Evolutionary conservation across 53 echinoderm and acorn worm genomes (phyloP).

Genomic region (Henricia sp.): DNA sequence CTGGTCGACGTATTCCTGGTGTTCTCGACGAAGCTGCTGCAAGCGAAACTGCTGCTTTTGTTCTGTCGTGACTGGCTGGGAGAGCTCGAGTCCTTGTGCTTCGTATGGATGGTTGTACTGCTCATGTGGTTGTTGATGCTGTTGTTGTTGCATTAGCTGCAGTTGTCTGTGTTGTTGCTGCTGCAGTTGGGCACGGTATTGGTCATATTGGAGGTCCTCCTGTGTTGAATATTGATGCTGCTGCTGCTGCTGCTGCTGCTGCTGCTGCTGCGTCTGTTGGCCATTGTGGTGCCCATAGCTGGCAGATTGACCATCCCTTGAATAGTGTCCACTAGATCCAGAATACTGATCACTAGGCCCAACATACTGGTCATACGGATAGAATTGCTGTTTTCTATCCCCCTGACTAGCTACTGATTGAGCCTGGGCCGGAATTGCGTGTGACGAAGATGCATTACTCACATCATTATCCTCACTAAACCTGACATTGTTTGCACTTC

Average conservation of each 20-base stretch:
- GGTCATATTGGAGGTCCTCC: not conserved
- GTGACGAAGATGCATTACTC: conserved; percentile 6
- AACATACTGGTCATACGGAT: conserved; percentile 20
- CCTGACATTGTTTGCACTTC: conserved; percentile 32
- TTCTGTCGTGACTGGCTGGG: not conserved
- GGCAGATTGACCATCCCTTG: not conserved
- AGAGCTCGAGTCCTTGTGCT: not conserved
- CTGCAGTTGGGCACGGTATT: not conserved
- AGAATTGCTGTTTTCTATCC: conserved; percentile 5
- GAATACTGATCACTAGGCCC: conserved; percentile 6
- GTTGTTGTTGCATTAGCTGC: not conserved
- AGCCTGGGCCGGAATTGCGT: conserved; percentile 8
- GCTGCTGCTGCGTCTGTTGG: conserved; percentile 17
- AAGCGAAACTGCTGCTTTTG: conserved; percentile 53
- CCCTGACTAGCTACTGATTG: not conserved
- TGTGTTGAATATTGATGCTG: not conserved
- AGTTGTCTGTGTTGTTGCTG: conserved; percentile 3
- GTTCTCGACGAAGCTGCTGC: conserved; percentile 52
- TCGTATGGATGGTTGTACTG: not conserved
- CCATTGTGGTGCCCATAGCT: conserved; percentile 24
- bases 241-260: conserved; percentile 28
- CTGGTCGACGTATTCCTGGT: conserved; percentile 37
- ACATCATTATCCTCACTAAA: conserved; percentile 26
- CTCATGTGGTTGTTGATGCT: not conserved
- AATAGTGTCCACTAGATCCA: not conserved